These are phyloP conservation scores for Isoperla grammatica DNA, from an alignment of 2,888 invertebrate genomes.

Conservation along the genomic window DNA sequence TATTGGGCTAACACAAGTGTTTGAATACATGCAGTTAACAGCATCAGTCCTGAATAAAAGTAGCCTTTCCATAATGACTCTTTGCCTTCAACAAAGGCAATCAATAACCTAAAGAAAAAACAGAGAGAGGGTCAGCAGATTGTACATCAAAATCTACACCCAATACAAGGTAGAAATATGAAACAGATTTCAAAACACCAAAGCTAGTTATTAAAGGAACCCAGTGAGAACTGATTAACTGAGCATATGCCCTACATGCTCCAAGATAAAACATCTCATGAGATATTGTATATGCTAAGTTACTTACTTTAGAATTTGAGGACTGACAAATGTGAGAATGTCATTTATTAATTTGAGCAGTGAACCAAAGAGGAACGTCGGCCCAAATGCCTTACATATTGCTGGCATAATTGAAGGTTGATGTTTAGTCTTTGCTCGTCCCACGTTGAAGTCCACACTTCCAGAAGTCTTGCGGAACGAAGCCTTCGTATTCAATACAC, in stretches of 20 bases:
- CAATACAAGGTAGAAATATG: not conserved
- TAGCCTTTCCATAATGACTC: slow-evolving; percentile 82
- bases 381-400: slow-evolving; percentile 80
- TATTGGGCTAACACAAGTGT: slow-evolving; percentile 85
- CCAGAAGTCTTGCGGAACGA: slow-evolving; percentile 64
- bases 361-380: slow-evolving; percentile 80
- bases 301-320: slow-evolving; percentile 76
- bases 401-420: slow-evolving; percentile 80
- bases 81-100: slow-evolving; percentile 58
- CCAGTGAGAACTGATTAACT: no score
- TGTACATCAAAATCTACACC: not conserved
- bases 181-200: not conserved
- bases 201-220: no score
- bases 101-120: slow-evolving; percentile 55
- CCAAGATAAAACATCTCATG: no score
- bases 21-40: slow-evolving; percentile 69
- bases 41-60: slow-evolving; percentile 68
- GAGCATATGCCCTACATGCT: no score
- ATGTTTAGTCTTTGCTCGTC: slow-evolving; percentile 57
- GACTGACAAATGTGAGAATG: slow-evolving; percentile 80
- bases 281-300: no score
- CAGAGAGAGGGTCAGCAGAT: no score
- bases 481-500: slow-evolving; percentile 50
- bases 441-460: slow-evolving; percentile 51
- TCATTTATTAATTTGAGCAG: slow-evolving; percentile 78